Evolutionary conservation across 2,888 invertebrate genomes (phyloP).

Genomic region (Drosophila subsilvestris): DNA sequence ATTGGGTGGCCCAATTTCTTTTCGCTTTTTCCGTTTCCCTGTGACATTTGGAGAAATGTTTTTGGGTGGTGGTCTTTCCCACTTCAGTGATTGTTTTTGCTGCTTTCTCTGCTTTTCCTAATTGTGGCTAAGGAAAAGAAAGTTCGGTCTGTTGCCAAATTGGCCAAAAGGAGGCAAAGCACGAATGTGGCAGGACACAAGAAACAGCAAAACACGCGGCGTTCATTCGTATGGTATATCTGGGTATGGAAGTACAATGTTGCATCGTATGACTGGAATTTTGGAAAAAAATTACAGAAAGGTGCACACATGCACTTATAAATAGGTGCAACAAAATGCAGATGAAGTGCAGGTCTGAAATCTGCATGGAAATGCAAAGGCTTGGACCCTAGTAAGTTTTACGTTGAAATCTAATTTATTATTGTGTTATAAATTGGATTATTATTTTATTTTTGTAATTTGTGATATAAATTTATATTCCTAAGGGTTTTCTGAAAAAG

Average conservation of each 20-base stretch:
- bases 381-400: too few species aligned
- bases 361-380: too few species aligned
- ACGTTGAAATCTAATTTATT: too few species aligned
- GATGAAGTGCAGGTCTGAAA: background rate
- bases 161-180: constrained; percentile 22
- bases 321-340: constrained; percentile 19
- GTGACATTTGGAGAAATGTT: constrained; percentile 67
- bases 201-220: background rate
- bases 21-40: constrained; percentile 8
- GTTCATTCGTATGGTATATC: background rate
- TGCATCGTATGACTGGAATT: background rate
- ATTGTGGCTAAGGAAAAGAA: constrained; percentile 48
- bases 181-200: constrained; percentile 3
- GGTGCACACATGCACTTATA: constrained; percentile 9
- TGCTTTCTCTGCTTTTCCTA: constrained; percentile 30
- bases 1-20: constrained; percentile 41
- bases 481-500: too few species aligned
- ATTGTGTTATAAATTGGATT: too few species aligned
- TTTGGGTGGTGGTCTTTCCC: constrained; percentile 3
- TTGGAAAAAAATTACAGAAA: constrained; percentile 9
- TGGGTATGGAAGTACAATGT: background rate
- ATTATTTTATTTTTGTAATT: too few species aligned
- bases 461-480: too few species aligned
- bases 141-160: constrained; percentile 29
- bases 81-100: constrained; percentile 11